Base-by-base conservation (phyloP, 2,888 invertebrate species). In the Chaetogeoica ovagalla region DNA sequence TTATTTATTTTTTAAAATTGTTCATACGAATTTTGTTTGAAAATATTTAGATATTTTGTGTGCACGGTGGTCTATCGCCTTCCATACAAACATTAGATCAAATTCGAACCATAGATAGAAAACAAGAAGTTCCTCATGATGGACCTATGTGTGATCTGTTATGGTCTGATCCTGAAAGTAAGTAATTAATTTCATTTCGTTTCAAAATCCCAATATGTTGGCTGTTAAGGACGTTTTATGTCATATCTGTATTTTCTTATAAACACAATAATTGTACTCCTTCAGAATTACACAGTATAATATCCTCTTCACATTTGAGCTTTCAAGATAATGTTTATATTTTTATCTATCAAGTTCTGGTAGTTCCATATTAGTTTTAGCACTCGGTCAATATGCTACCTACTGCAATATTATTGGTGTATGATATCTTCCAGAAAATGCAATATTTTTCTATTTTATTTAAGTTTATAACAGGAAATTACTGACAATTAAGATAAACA, bases 141-240 rank as follows among this genome's bases (percentile, higher is more conserved):
- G 98, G 98, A 3, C 98, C 99, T 52, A 99, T 99, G 99, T 99
- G 99, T 86, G 99, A 99, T 88, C 88, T 99, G 79, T 88, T 99
- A 39, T 99, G 99, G 99, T 98, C 97, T 83, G 99, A 99, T 88
- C 99, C 99, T 21, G 99, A 99, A 91, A 96, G 96, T 92, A 89
- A 86, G 82, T 30, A 9, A 63, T 17, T 48, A 13, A 59, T 39
- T 59, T n/a, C 59, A 30, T 71, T 30, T 23, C 15, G n/a, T 48
- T 13, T n/a, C 5, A 55, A 55, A 19, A 19, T 55, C 17, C 17
- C 17, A 6, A 55, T 19, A 19, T 55, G 19, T 48, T 48, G 15
- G 48, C 11, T 15, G 15, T 48, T 13, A 48, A 48, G 6, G 48
- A 48, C 48, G 11, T 48, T 43, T 48, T 48, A 13, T 30, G 30